Conservation (phyloP, 2,888 invertebrate species). For the Eumacrocentrus americanus region DNA sequence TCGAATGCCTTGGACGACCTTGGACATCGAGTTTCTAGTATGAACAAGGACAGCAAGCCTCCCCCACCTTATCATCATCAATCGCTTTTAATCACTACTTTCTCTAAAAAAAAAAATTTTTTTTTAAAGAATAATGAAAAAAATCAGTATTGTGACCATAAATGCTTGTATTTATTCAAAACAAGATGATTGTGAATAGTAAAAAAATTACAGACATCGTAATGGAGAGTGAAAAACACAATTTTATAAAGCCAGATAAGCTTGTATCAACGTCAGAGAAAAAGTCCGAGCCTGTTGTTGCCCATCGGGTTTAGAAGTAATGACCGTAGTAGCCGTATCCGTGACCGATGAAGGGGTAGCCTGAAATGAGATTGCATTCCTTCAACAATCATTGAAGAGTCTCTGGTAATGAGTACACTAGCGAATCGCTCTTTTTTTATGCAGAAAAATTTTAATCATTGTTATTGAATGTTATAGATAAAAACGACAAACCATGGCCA, state of each 20-base stretch:
- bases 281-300: conserved; percentile 22
- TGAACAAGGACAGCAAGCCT: conserved; percentile 8
- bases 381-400: neutral
- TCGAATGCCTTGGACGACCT: conserved; percentile 4
- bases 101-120: conserved; percentile 3
- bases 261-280: neutral
- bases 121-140: neutral
- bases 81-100: neutral
- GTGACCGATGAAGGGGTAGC: conserved; percentile 44
- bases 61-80: neutral
- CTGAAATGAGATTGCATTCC: conserved; percentile 32
- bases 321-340: conserved; percentile 45
- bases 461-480: neutral
- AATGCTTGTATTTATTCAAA: neutral
- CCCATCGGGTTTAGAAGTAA: conserved; percentile 24
- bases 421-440: conserved; percentile 1
- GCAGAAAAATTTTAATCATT: conserved; percentile 1
- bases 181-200: neutral
- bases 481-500: conserved; percentile 18
- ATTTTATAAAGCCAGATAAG: neutral
- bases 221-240: neutral
- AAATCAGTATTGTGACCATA: neutral
- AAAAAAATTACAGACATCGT: neutral
- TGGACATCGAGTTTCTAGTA: conserved; percentile 3
- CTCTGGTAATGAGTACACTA: neutral